These are phyloP conservation scores for Volucella zonaria DNA, from an alignment of 2,888 invertebrate species.

Conservation along the genomic window DNA sequence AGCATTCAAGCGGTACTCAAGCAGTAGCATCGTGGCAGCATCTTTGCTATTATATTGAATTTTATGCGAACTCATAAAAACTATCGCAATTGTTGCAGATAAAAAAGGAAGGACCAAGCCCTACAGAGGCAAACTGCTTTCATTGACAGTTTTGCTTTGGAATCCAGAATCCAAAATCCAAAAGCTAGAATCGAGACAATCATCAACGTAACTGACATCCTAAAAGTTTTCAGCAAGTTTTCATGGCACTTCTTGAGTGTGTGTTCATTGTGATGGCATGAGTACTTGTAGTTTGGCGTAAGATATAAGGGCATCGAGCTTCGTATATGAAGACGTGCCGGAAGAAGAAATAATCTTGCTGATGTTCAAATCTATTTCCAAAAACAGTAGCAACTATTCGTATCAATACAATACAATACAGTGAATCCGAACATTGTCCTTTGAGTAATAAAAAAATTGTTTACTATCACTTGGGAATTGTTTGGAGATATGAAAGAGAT, in stretches of 20 bases:
- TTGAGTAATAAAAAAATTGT: conserved; percentile 47
- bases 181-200: not conserved
- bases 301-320: not conserved
- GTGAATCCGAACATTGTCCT: conserved; percentile 38
- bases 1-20: too few relatives aligned
- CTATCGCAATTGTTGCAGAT: conserved; percentile 61
- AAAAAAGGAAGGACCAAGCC: conserved; percentile 19
- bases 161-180: not conserved
- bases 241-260: conserved; percentile 31
- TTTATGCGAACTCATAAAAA: conserved; percentile 61
- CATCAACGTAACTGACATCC: conserved; percentile 54
- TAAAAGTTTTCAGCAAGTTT: conserved; percentile 59
- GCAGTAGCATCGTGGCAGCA: conserved; percentile 10
- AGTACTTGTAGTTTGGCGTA: not conserved
- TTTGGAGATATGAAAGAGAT: conserved; percentile 14
- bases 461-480: conserved; percentile 27
- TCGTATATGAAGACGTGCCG: not conserved
- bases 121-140: conserved; percentile 46
- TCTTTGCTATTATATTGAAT: conserved; percentile 55
- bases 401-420: conserved; percentile 16
- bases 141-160: conserved; percentile 58
- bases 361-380: conserved; percentile 28
- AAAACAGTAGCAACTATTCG: conserved; percentile 27
- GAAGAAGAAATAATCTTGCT: conserved; percentile 59
- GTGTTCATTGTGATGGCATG: conserved; percentile 34